Evolutionary conservation across 2,113 vertebrate species (phyloP), one percentile per base, ranked within the genome.

Genomic region (Brachyhypopomus gauderio): DNA sequence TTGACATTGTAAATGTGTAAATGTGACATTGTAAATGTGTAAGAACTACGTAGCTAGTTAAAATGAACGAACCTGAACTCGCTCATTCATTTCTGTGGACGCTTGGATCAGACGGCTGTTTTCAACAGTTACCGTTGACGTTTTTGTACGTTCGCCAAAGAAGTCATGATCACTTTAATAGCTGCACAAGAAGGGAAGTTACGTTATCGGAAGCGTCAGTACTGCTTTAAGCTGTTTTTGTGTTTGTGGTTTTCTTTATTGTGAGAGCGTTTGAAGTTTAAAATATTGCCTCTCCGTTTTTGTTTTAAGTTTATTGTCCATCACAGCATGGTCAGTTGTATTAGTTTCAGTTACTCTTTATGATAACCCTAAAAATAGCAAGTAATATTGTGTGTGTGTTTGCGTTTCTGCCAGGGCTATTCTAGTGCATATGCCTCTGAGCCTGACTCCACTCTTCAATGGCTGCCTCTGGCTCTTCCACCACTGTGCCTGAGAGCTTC

Each of bases 401-500:
- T 55, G 25, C 48, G 7, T 75, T 58, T 45, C 8, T 67, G 58
- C 9, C 75, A 81, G 72, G 52, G 45, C 63, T 76, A 45, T 14
- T 58, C 36, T 52, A 23, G 38, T 84, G 77, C 83, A 91, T 90
- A 88, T 90, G 83, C 87, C 88, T 87, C 81, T 83, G 88, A 88
- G 87, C 81, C 81, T 90, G 87, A 90, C 83, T 0, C 67, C 55
- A 86, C 84, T 82, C 79, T 85, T 84, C 81, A 75, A 94, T 94
- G 93, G 92, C 93, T 86, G 85, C 90, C 83, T 85, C 86, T 34
- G 91, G 83, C 87, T 86, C 88, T 80, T 79, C 83, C 16, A 67
- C 88, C 85, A 11, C 83, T n/a, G 90, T 97, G 94, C 95, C 96
- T 93, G 93, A 92, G 88, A 95, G 94, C 88, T 98, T 98, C 88